Conservation (phyloP, 2,797 vertebrate species). For the Enteromius mattozi region DNA sequence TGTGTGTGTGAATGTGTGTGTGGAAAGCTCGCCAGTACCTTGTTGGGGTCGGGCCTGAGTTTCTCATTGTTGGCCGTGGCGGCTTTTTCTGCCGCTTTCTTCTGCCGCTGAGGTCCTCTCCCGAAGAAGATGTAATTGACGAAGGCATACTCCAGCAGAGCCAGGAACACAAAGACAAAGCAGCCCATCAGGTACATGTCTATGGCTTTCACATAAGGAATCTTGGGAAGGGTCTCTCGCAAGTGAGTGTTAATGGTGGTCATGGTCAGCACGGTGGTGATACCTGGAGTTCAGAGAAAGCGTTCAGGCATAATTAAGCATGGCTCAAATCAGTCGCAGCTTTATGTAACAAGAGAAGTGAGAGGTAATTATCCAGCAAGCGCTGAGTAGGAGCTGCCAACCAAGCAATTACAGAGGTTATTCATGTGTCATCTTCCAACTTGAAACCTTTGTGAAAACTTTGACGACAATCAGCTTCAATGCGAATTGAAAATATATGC, state of each 20-base stretch:
- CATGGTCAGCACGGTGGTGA: constrained; percentile 99
- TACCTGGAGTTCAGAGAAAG: constrained; percentile 78
- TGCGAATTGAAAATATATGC: not conserved
- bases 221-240: constrained; percentile 97
- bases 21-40: constrained; percentile 78
- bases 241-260: constrained; percentile 99
- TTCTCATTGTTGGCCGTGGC: constrained; percentile 96
- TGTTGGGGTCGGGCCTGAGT: constrained; percentile 92
- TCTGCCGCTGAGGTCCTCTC: constrained; percentile 95
- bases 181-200: constrained; percentile 99
- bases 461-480: constrained; percentile 31
- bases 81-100: constrained; percentile 95
- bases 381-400: constrained; percentile 32
- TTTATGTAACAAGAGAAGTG: constrained; percentile 19
- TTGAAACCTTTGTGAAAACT: constrained; percentile 34
- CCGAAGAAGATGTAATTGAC: constrained; percentile 99
- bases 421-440: constrained; percentile 39
- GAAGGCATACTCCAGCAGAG: constrained; percentile 94
- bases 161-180: constrained; percentile 98
- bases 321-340: constrained; percentile 30
- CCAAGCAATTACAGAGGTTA: constrained; percentile 43
- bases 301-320: constrained; percentile 31
- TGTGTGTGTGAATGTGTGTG: constrained; percentile 10
- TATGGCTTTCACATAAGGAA: constrained; percentile 98
- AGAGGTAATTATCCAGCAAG: constrained; percentile 40